Evolutionary conservation across 2,888 invertebrate genomes (phyloP), one percentile per base, ranked within the genome.

Genomic region (Elysia crispata): DNA sequence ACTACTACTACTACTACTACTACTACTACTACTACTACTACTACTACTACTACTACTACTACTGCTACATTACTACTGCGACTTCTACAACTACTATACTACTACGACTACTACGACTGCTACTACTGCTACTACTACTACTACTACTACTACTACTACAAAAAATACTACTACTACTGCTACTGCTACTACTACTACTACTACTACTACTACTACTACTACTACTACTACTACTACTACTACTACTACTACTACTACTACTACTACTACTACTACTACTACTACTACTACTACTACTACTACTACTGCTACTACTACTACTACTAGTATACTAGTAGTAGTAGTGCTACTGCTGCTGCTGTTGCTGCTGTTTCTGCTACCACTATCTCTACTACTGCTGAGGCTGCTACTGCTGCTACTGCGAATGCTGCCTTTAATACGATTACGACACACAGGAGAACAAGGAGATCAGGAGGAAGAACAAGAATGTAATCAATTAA

Each of bases 121-220:
- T n/a, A n/a, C n/a, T n/a, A n/a, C n/a, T n/a, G n/a, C n/a, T n/a
- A n/a, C n/a, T n/a, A n/a, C n/a, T n/a, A n/a, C n/a, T n/a, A n/a
- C n/a, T n/a, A n/a, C n/a, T n/a, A n/a, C n/a, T n/a, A n/a, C n/a
- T n/a, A n/a, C 67, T 69, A 54, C 67, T 76, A 67, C 67, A 75
- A 69, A 57, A 70, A 60, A 80, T 80, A 67, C 57, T 67, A 76
- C 76, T 76, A 76, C 69, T 76, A 62, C 50, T 80, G 72, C 80
- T 73, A 80, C 80, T 77, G 64, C 76, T 80, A 80, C 73, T 77
- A 73, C 77, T 80, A 77, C 76, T 80, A 77, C 66, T 73, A 77
- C 77, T 73, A 77, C 77, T 76, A 69, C 80, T 72, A 80, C 73
- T 72, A 76, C 80, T 76, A 80, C 73, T 77, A 72, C 80, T 57